Evolutionary conservation across 2,888 invertebrate species (phyloP).

Genomic region (Chloromyia formosa): DNA sequence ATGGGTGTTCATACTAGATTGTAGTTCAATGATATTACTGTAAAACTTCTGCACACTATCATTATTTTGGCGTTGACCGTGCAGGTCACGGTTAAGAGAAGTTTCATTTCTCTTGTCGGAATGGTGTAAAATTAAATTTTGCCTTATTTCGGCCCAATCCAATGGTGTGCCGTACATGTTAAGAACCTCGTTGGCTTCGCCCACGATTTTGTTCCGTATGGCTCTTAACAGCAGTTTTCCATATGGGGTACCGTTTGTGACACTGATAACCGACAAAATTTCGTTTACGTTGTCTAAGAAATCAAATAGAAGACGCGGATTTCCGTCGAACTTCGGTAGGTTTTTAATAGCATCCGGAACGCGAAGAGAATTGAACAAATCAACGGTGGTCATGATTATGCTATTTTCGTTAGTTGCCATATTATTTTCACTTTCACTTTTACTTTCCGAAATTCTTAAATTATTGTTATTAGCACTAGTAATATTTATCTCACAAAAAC

Average conservation of each 20-base stretch:
- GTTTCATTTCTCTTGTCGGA: background rate
- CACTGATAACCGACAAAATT: background rate
- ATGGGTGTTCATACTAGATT: constrained; percentile 18
- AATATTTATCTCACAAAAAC: too few relatives aligned
- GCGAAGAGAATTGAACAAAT: background rate
- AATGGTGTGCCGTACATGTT: constrained; percentile 32
- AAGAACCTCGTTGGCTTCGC: constrained; percentile 25
- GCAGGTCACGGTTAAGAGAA: constrained; percentile 40
- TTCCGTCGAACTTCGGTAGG: constrained; percentile 45
- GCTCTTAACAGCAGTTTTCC: background rate
- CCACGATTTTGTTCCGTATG: constrained; percentile 42
- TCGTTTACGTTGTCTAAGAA: background rate
- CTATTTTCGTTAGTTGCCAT: too few relatives aligned
- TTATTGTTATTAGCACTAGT: too few relatives aligned
- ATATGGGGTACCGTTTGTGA: constrained; percentile 8
- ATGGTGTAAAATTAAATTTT: constrained; percentile 15
- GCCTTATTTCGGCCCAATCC: constrained; percentile 38
- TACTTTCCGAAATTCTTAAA: too few relatives aligned
- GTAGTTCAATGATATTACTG: constrained; percentile 10
- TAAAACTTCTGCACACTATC: constrained; percentile 21
- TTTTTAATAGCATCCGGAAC: background rate
- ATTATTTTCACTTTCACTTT: background rate
- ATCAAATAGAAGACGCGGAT: constrained; percentile 2
- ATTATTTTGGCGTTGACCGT: constrained; percentile 11
- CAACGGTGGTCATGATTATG: background rate